A percentile compares a stretch with the other conserved stretches of the same genome.
Evolutionary conservation across 2,113 vertebrate genomes (phyloP).

Genomic region (Suricata suricatta): DNA sequence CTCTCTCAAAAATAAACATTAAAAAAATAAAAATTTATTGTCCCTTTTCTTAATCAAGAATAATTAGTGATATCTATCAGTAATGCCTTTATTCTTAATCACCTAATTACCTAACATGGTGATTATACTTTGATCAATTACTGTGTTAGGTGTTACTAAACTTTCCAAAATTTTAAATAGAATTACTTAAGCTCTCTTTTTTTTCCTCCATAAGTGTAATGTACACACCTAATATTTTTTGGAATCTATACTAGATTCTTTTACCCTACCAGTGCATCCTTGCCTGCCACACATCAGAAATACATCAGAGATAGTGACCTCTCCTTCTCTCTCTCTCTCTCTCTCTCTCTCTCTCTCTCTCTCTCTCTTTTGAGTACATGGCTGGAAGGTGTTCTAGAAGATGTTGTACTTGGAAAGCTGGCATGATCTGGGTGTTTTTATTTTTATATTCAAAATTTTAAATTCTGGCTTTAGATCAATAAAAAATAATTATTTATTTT

Average conservation of each 20-base stretch:
- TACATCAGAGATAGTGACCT: not conserved
- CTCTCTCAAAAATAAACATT: too few species aligned
- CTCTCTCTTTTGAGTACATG: not conserved
- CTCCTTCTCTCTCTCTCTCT: not conserved
- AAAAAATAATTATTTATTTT: constrained; percentile 37
- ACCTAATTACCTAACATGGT: not conserved
- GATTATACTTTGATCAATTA: not conserved
- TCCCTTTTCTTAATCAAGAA: not conserved
- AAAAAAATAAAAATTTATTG: not conserved
- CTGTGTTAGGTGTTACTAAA: not conserved
- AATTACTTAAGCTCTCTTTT: not conserved
- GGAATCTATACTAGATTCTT: not conserved
- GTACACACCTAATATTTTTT: not conserved
- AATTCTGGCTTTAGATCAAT: not conserved
- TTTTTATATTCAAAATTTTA: not conserved
- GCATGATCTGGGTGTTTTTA: not conserved
- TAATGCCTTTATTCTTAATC: not conserved
- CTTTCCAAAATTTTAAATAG: not conserved
- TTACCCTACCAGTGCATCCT: not conserved
- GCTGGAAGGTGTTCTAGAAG: not conserved
- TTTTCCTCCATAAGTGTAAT: not conserved
- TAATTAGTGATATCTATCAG: not conserved
- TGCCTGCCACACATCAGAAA: not conserved
- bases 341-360: not conserved
- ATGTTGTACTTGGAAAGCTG: not conserved